Conservation (phyloP, 2,888 invertebrate genomes). For the Tachina grossa region DNA sequence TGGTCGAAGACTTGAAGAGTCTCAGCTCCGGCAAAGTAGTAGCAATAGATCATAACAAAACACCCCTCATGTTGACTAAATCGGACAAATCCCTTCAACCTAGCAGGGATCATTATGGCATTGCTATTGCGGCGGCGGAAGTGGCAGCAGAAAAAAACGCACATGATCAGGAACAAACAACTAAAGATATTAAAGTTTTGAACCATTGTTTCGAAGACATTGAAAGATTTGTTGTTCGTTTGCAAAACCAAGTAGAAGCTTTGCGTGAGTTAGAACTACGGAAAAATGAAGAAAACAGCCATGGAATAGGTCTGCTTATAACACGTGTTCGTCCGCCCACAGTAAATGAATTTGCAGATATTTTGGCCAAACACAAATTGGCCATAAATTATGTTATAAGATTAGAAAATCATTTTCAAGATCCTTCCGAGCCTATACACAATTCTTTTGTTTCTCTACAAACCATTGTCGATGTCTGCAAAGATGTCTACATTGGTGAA, state of each 20-base stretch:
- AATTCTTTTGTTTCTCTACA: conserved; percentile 98
- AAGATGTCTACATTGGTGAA: conserved; percentile 91
- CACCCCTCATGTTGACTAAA: conserved; percentile 75
- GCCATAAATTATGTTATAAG: conserved; percentile 97
- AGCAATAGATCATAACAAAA: conserved; percentile 82
- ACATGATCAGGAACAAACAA: conserved; percentile 96
- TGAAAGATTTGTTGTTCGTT: conserved; percentile 97
- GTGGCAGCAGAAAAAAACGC: conserved; percentile 88
- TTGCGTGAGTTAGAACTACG: conserved; percentile 95
- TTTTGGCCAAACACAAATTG: conserved; percentile 98
- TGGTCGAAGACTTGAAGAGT: conserved; percentile 92
- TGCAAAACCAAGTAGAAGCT: conserved; percentile 98
- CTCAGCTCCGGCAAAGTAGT: conserved; percentile 86
- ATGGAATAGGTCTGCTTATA: conserved; percentile 95
- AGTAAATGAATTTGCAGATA: conserved; percentile 97
- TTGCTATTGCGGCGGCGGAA: conserved; percentile 81
- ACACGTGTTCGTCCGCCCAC: conserved; percentile 97
- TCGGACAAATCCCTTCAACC: conserved; percentile 74
- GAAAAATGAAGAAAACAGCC: conserved; percentile 86
- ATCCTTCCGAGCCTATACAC: conserved; percentile 98
- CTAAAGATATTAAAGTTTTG: conserved; percentile 96
- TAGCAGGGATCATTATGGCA: conserved; percentile 79
- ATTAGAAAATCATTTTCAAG: conserved; percentile 97
- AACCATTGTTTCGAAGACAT: conserved; percentile 99
- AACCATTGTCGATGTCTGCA: conserved; percentile 97